Percentiles rank a stretch among this genome's conserved stretches.
These are phyloP conservation scores for Beaufortia kweichowensis DNA, from an alignment of 2,113 vertebrate species.

Conservation along the genomic window DNA sequence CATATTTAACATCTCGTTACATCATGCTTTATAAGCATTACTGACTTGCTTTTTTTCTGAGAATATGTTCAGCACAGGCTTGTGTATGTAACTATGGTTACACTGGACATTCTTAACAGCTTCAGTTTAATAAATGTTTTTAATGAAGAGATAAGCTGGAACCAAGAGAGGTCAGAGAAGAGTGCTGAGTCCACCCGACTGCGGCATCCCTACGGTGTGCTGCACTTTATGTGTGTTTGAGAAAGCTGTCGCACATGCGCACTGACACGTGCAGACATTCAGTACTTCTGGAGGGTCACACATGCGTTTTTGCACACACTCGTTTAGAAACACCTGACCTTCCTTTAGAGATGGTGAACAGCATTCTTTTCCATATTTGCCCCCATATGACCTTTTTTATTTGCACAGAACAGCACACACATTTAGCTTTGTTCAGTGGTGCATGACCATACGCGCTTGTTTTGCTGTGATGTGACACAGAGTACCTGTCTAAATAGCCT, in stretches of 20 bases:
- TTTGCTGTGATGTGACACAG: too few species aligned
- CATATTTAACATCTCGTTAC: background rate
- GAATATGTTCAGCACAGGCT: background rate
- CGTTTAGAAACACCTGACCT: slow-evolving; percentile 36
- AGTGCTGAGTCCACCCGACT: slow-evolving; percentile 5
- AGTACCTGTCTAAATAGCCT: background rate
- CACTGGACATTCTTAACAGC: slow-evolving; percentile 26
- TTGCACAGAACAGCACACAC: background rate
- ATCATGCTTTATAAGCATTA: background rate
- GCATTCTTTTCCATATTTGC: slow-evolving; percentile 3
- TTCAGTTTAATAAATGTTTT: slow-evolving; percentile 26
- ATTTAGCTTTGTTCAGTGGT: background rate
- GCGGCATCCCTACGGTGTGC: background rate
- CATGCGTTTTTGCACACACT: slow-evolving; percentile 45
- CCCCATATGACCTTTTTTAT: background rate
- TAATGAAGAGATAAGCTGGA: slow-evolving; percentile 17
- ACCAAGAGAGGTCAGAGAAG: background rate
- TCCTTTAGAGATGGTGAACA: slow-evolving; percentile 6
- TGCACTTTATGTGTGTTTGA: background rate
- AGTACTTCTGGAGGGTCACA: slow-evolving; percentile 16
- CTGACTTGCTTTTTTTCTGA: background rate
- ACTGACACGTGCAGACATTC: background rate
- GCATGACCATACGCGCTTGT: too few species aligned
- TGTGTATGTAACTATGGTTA: slow-evolving; percentile 34
- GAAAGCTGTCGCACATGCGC: background rate